Percentiles rank a stretch among this genome's conserved stretches.
Conservation (phyloP, 1,140 invertebrate species). For the Brevipalpus yothersi region DNA sequence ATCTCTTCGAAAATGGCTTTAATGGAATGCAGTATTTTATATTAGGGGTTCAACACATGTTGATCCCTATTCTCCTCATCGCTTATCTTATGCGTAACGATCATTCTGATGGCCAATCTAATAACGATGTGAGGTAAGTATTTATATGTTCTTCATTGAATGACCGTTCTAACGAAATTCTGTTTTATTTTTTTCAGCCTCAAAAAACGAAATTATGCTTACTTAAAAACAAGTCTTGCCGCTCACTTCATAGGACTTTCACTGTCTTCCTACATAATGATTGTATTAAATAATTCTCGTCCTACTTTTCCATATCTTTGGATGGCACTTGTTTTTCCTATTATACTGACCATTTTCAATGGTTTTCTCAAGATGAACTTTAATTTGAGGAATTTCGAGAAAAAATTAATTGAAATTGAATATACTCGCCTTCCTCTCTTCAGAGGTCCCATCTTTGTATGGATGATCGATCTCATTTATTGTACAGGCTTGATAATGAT, state of each 20-base stretch:
- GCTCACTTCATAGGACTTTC: conserved; percentile 84
- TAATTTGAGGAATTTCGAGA: conserved; percentile 17
- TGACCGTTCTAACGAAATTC: conserved; percentile 9
- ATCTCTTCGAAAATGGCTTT: too few relatives aligned
- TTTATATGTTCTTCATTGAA: background rate
- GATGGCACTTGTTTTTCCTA: conserved; percentile 74
- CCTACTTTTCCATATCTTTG: conserved; percentile 91
- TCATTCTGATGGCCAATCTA: too few relatives aligned
- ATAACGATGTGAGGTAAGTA: conserved; percentile 34
- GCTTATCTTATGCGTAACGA: conserved; percentile 73
- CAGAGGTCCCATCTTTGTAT: too few relatives aligned
- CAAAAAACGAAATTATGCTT: conserved; percentile 58
- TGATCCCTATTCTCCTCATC: conserved; percentile 97
- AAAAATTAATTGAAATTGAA: too few relatives aligned
- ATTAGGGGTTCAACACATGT: conserved; percentile 94
- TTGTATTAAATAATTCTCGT: conserved; percentile 92
- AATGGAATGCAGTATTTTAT: conserved; percentile 96
- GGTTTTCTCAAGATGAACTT: conserved; percentile 77
- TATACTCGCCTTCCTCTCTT: too few relatives aligned
- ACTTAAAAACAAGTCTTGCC: conserved; percentile 77
- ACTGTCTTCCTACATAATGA: conserved; percentile 89
- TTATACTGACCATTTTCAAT: conserved; percentile 59
- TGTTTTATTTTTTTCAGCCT: conserved; percentile 32
- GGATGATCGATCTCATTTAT: too few relatives aligned
- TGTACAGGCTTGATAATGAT: too few relatives aligned